Evolutionary conservation across 2,888 invertebrate genomes (phyloP), one percentile per base, ranked within the genome.

Genomic region (Argyresthia goedartella): DNA sequence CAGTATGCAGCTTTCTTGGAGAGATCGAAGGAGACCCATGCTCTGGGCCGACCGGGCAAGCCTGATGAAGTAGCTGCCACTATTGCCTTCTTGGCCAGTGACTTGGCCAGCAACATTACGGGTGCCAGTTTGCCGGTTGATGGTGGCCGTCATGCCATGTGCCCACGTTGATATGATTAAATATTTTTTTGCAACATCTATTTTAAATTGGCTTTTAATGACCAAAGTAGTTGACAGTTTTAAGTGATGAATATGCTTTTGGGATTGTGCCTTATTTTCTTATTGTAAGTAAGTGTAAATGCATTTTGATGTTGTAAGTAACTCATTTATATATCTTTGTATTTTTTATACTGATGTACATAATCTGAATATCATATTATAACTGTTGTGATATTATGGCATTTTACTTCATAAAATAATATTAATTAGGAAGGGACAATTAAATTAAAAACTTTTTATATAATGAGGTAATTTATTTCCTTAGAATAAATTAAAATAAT

Each of bases 121-220:
- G 98, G 97, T 4, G 94, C 90, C 6, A 92, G 92, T 53, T 62
- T 99, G 25, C 94, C 97, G 0, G 94, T 98, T 0, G 99, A 99
- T 76, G 99, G 99, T 16, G 99, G 99, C 0, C 89, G 97, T 48
- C 95, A 97, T 76, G 95, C 94, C 7, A 94, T 97, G 93, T 97
- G 97, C 65, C 97, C 97, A 9, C 91, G 97, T 65, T 96, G 90
- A 89, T n/a, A n/a, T 46, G 4, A 42, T 16, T 47, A 11, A n/a
- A n/a, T n/a, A n/a, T n/a, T 41, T 16, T 42, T 43, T 14, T 15
- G 39, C 11, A 14, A 39, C 8, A 15, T 25, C 15, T 14, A 33
- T 13, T 42, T 33, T 35, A 48, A 39, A 50, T 46, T 52, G 54
- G 54, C 51, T 11, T 46, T 50, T 43, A 49, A 42, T 39, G 42